Conservation (phyloP, 1,140 invertebrate genomes). For the Papilio helenus region DNA sequence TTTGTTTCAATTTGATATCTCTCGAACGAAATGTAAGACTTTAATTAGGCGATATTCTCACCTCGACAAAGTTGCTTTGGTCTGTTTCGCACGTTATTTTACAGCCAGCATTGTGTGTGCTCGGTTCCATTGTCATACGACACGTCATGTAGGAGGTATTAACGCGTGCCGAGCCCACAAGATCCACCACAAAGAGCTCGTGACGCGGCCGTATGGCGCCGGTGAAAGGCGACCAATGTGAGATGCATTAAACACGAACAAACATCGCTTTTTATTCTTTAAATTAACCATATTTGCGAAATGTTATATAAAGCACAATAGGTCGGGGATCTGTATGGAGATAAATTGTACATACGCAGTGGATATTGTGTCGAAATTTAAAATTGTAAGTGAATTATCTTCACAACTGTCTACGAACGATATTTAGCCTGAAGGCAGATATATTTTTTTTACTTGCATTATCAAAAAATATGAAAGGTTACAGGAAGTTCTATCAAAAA, state of each 20-base stretch:
- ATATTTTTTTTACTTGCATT: no score
- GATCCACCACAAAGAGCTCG: constrained; percentile 49
- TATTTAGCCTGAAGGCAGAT: no score
- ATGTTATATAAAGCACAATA: constrained; percentile 23
- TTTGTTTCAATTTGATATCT: constrained; percentile 25
- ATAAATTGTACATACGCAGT: not conserved
- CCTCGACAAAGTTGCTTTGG: constrained; percentile 42
- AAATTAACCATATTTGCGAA: constrained; percentile 39
- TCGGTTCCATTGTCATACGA: constrained; percentile 42
- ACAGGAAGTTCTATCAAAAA: no score
- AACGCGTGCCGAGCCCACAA: constrained; percentile 44
- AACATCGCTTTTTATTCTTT: constrained; percentile 27
- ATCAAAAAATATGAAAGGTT: no score
- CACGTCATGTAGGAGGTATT: constrained; percentile 43
- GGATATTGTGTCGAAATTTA: constrained; percentile 1
- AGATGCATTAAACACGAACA: constrained; percentile 44
- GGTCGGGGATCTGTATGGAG: constrained; percentile 1
- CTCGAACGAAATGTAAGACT: constrained; percentile 28
- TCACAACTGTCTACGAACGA: not conserved
- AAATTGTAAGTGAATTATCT: constrained; percentile 2
- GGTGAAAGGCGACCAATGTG: constrained; percentile 38
- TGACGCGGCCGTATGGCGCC: constrained; percentile 56
- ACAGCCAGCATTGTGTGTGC: constrained; percentile 46
- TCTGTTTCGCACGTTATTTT: constrained; percentile 39
- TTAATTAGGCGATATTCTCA: constrained; percentile 44